Base-by-base conservation (phyloP, 2,888 invertebrate species). In the Lasioglossum vierecki region DNA sequence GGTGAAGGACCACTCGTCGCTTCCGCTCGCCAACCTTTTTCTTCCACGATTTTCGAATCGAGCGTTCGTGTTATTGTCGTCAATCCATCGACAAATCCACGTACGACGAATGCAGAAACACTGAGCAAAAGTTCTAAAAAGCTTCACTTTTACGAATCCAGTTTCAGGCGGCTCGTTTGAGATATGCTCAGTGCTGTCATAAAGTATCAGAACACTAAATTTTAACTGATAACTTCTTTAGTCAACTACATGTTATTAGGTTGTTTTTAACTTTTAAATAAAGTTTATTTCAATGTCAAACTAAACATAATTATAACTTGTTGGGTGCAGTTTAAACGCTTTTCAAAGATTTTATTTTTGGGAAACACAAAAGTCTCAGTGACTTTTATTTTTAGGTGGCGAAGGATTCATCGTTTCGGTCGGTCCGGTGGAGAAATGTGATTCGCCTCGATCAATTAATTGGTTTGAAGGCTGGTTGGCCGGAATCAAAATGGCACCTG, bases 1-100 rank as follows among this genome's bases (percentile, higher is more conserved):
- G 73, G 26, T 46, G 57, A 77, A 85, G 84, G 76, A 73, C 79
- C 79, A 83, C 60, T 85, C 63, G 71, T 39, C 66, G 75, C 53
- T 18, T 35, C 41, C 49, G 44, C 30, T 39, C 35, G 41, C 22
- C 57, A 4, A 2, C 5, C 41, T 13, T 41, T 41, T 4, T 13
- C 22, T 22, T 35, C 35, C 79, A 77, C 76, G 70, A 76, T 68
- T 68, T 74, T 53, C 35, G 41, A 75, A 84, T 22, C 39, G 53
- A 75, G 18, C 63, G 71, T 26, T 30, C 53, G n/a, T 46, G 44
- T 72, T 76, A 22, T 63, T 46, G 53, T 26, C 26, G 44, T 11
- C 22, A 18, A 46, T 26, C 57, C 41, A 76, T 73, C 60, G 74
- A 78, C 53, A 15, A 39, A 60, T 57, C 13, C 46, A 11, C 22